Conservation (phyloP, 2,113 vertebrate species). For the Noturus placidus region DNA sequence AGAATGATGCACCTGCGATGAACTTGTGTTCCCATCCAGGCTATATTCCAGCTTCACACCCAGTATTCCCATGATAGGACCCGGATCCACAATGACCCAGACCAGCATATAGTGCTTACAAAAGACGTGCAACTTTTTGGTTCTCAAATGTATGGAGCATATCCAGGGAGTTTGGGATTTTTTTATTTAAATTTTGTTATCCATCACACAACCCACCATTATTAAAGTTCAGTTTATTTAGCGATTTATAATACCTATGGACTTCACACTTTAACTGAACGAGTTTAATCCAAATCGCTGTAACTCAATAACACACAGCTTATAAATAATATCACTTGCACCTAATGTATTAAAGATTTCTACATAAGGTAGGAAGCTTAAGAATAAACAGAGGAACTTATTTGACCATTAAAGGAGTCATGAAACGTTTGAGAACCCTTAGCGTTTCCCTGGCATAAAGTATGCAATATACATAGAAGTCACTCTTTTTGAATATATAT, state of each 20-base stretch:
- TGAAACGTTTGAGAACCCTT: no score
- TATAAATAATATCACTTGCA: background rate
- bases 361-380: background rate
- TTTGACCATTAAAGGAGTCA: no score
- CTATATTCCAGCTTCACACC: no score
- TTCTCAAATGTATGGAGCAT: background rate
- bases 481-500: no score
- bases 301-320: background rate
- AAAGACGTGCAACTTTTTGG: background rate
- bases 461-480: no score
- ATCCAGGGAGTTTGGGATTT: background rate
- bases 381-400: no score
- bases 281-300: background rate
- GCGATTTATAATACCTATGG: background rate
- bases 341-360: background rate
- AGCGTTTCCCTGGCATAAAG: no score
- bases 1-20: no score
- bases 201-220: background rate
- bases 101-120: background rate
- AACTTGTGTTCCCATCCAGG: no score
- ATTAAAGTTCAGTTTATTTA: background rate
- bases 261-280: background rate
- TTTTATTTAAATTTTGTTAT: background rate
- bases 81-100: background rate
- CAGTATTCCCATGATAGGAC: no score